Conservation (phyloP, 1,140 invertebrate species). For the Dolichoris vasculosae region DNA sequence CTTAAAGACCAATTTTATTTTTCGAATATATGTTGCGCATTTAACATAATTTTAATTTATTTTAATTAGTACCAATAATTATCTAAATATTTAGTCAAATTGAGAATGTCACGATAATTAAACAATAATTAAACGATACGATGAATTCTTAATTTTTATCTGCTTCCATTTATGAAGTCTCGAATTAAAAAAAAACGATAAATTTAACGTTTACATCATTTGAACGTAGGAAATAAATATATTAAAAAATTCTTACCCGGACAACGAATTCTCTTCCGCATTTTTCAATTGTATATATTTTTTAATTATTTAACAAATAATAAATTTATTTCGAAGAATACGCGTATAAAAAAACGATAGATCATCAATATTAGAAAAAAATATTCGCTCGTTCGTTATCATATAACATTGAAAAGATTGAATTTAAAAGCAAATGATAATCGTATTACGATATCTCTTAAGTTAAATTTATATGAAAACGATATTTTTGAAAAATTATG, state of each 20-base stretch:
- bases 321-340: background rate
- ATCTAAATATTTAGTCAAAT: background rate
- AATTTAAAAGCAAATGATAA: background rate
- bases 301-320: background rate
- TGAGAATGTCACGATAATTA: too few species aligned
- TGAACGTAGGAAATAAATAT: background rate
- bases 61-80: background rate
- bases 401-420: background rate
- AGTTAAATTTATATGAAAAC: too few species aligned
- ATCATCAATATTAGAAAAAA: background rate
- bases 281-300: background rate
- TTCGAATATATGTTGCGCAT: background rate
- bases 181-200: conserved; percentile 1
- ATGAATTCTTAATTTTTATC: too few species aligned
- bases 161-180: too few species aligned
- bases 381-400: background rate
- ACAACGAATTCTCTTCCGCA: background rate
- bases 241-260: background rate
- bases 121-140: too few species aligned
- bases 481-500: background rate
- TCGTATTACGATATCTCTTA: too few species aligned
- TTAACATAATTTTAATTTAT: background rate
- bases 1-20: background rate
- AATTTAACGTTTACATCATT: background rate
- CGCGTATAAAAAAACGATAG: background rate